Evolutionary conservation across 2,113 vertebrate genomes (phyloP).

Genomic region (Odobenus rosmarus): DNA sequence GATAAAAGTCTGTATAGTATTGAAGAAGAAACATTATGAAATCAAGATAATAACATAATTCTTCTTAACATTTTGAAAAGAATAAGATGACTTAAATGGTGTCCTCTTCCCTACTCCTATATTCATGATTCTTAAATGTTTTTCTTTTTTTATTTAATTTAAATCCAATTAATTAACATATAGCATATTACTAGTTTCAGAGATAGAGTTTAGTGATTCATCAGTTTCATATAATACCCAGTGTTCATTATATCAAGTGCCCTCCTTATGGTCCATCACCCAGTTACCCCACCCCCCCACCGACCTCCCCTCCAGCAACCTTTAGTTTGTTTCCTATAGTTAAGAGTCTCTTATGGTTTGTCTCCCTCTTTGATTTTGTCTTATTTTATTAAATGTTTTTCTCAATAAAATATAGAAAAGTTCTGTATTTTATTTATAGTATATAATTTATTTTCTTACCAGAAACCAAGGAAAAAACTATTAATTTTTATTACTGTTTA

Average conservation of each 20-base stretch:
- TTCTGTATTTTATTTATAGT: neutral
- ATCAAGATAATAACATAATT: neutral
- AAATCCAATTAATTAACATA: neutral
- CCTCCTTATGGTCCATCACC: neutral
- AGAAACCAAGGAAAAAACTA: neutral
- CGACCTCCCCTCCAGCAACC: neutral
- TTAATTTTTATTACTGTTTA: neutral
- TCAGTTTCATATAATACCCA: neutral
- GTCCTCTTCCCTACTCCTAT: neutral
- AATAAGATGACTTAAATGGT: neutral
- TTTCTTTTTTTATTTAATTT: neutral
- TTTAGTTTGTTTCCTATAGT: neutral
- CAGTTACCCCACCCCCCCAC: neutral
- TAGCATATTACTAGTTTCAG: neutral
- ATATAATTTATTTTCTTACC: constrained; percentile 30
- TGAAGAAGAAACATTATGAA: neutral
- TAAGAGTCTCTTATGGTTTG: neutral
- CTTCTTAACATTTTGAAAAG: neutral
- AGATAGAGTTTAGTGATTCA: neutral
- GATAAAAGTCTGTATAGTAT: neutral
- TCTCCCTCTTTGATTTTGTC: neutral
- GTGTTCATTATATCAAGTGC: neutral
- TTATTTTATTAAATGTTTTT: neutral
- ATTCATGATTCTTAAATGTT: constrained; percentile 28
- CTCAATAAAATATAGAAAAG: constrained; percentile 50